Evolutionary conservation across 2,113 vertebrate genomes (phyloP).

Genomic region (Egretta garzetta): DNA sequence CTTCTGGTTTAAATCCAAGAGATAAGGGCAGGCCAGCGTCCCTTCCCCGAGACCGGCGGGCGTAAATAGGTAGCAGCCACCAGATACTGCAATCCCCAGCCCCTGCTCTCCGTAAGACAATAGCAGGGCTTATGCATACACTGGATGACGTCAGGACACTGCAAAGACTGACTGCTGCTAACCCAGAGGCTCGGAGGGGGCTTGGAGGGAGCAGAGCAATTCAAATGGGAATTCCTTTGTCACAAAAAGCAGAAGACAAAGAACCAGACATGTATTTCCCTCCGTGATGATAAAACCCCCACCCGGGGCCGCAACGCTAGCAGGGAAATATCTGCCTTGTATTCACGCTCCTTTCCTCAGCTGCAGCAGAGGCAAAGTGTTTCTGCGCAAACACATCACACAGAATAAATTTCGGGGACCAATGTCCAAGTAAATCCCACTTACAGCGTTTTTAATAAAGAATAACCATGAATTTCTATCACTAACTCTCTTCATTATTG

Average conservation of each 20-base stretch:
- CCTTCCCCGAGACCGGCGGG: slow-evolving; percentile 53
- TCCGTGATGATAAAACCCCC: not conserved
- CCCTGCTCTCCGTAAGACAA: slow-evolving; percentile 87
- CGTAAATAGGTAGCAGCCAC: slow-evolving; percentile 72
- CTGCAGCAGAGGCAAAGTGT: not conserved
- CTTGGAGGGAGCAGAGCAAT: slow-evolving; percentile 57
- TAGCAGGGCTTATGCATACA: slow-evolving; percentile 86
- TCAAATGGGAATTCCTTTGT: slow-evolving; percentile 80
- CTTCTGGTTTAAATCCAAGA: slow-evolving; percentile 71
- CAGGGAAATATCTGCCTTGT: not conserved
- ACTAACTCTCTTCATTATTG: not conserved
- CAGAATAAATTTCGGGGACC: not conserved
- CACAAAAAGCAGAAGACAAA: slow-evolving; percentile 72
- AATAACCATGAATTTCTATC: not conserved
- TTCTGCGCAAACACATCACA: not conserved
- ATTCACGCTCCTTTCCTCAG: not conserved
- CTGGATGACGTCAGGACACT: slow-evolving; percentile 87
- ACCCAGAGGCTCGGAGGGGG: slow-evolving; percentile 74
- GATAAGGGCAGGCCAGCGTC: slow-evolving; percentile 53
- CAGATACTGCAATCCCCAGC: slow-evolving; percentile 80
- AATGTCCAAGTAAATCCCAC: not conserved
- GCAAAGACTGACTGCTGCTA: slow-evolving; percentile 79
- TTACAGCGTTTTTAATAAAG: not conserved
- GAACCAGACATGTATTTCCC: slow-evolving; percentile 38
- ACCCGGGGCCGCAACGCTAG: not conserved